A percentile compares a stretch with the other conserved stretches of the same genome.
phyloP scores from a whole-genome alignment of 2,113 vertebrate species.

The Anthoscopus minutus region DNA sequence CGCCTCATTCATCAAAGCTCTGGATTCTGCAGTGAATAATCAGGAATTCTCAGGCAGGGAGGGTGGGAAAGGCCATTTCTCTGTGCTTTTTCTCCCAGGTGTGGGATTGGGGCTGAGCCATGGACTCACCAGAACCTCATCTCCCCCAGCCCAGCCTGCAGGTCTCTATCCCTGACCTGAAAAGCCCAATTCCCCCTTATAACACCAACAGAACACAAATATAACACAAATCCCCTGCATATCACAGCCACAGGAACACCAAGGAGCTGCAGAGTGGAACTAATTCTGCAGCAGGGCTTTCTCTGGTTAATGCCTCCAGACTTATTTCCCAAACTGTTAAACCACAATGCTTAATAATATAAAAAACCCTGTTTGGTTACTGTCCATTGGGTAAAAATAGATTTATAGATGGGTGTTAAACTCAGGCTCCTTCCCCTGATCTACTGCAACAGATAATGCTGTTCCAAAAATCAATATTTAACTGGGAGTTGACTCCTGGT shows the following conservation, averaged over 20 bases:
- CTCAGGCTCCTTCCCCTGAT: background rate
- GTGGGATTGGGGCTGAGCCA: background rate
- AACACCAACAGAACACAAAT: background rate
- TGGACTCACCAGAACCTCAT: rapidly evolving
- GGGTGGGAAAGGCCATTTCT: rapidly evolving
- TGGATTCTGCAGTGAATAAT: rapidly evolving
- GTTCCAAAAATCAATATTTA: background rate
- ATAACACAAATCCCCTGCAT: rapidly evolving
- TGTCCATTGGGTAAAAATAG: constrained; percentile 1
- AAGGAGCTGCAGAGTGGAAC: background rate
- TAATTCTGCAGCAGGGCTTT: background rate
- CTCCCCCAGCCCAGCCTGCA: background rate
- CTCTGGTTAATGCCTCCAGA: background rate
- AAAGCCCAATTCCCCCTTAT: background rate
- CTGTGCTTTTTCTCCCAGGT: background rate
- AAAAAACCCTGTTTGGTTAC: background rate
- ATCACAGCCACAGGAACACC: rapidly evolving
- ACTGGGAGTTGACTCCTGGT: background rate
- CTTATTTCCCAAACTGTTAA: background rate
- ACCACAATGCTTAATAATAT: background rate
- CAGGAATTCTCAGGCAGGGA: background rate
- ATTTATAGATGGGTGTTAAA: background rate
- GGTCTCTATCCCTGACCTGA: background rate
- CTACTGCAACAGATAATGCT: background rate
- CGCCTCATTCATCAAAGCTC: rapidly evolving